Conservation (phyloP, 2,797 vertebrate species). For the Acanthopagrus latus region DNA sequence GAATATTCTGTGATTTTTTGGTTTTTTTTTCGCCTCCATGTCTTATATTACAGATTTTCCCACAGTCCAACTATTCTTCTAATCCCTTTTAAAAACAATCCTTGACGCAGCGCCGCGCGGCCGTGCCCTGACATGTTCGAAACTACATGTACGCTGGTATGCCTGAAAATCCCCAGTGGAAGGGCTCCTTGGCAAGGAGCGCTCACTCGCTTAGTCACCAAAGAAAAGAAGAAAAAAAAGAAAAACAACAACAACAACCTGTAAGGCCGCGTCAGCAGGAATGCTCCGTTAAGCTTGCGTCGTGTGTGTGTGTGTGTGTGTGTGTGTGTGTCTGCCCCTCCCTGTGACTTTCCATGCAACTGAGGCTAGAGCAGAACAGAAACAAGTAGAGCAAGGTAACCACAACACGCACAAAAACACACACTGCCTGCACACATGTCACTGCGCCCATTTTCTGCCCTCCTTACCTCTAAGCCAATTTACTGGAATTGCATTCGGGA, state of each 20-base stretch:
- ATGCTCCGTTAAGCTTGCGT: constrained; percentile 35
- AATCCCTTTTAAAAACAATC: background rate
- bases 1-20: too few species aligned
- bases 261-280: constrained; percentile 41
- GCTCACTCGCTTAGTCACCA: constrained; percentile 59
- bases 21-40: background rate
- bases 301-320: constrained; percentile 7
- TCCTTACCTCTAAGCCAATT: constrained; percentile 17
- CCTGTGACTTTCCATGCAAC: constrained; percentile 69
- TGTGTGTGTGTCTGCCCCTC: constrained; percentile 52
- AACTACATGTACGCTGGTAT: constrained; percentile 2
- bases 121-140: constrained; percentile 51
- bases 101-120: background rate
- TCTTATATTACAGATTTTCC: constrained; percentile 46
- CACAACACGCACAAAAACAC: constrained; percentile 40
- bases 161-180: constrained; percentile 44
- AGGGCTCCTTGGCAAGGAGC: constrained; percentile 51
- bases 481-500: constrained; percentile 1
- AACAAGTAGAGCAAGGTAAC: constrained; percentile 55
- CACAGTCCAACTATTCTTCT: constrained; percentile 15
- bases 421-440: constrained; percentile 27
- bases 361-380: constrained; percentile 49
- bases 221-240: constrained; percentile 8
- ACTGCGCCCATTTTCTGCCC: constrained; percentile 5
- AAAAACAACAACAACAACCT: constrained; percentile 37